Base-by-base conservation (phyloP, 64 coral and sea anemone species). In the Actinia equina region DNA sequence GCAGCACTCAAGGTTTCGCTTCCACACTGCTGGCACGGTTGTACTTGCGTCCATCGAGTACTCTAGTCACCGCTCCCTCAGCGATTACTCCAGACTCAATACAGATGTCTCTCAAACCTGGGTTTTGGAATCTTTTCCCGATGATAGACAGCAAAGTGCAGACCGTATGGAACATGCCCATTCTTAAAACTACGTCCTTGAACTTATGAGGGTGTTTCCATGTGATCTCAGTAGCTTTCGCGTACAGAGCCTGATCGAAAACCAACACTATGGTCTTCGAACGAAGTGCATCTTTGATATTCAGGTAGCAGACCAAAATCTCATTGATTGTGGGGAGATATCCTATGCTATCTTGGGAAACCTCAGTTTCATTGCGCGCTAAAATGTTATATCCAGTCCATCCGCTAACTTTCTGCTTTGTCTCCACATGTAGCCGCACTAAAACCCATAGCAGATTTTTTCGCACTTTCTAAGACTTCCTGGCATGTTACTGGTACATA, bases 301-400 rank as follows among this genome's bases (percentile, higher is more conserved):
- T 37, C 30, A 37, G 30, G 30, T 37, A 37, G 30, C 30, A 37
- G 30, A 37, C 30, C 30, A 37, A 37, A 37, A 37, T 37, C 30
- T 37, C 30, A 37, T 37, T 37, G 30, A 37, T 37, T 37, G 30
- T 37, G 30, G 30, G 30, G 30, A 37, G 30, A 37, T 37, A 37
- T 37, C 30, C 30, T 37, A 37, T 37, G 30, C 30, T 37, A 37
- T 37, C 30, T 37, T 37, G 30, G 30, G 30, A 37, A 17, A 87
- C 70, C 7, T 18, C 70, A 27, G 57, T 17, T 16, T 87, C n/a
- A 54, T 87, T 77, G 12, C 86, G 6, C 10, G 71, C 86, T 6
- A 77, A 74, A 87, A 87, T 87, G 13, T 87, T 77, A 14, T 71
- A 87, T 11, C 69, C 86, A 87, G 86, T 87, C 86, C 86, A 87